Conservation (phyloP, 2,888 invertebrate genomes). For the Isoperla grammatica region DNA sequence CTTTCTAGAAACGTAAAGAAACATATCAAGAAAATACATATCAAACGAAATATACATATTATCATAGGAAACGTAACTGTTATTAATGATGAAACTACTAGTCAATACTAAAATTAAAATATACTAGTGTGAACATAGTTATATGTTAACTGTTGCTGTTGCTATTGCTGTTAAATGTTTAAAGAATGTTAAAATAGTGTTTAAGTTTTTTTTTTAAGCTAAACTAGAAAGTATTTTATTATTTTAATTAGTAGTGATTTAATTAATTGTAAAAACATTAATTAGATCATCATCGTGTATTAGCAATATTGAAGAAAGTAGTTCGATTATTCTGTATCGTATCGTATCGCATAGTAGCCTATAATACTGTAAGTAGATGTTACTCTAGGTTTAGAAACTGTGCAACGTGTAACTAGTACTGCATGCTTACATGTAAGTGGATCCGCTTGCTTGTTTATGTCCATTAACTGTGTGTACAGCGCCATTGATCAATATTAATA, state of each 20-base stretch:
- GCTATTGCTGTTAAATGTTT: conserved; percentile 9
- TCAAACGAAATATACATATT: not conserved
- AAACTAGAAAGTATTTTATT: conserved; percentile 12
- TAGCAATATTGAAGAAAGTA: conserved; percentile 43
- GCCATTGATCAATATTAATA: too few relatives aligned
- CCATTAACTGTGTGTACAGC: too few relatives aligned
- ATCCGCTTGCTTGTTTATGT: too few relatives aligned
- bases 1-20: not conserved
- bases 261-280: conserved; percentile 28
- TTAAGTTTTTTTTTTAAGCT: conserved; percentile 21
- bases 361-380: conserved; percentile 7
- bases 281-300: conserved; percentile 42
- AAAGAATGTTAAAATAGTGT: conserved; percentile 1
- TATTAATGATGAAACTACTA: conserved; percentile 6
- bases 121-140: not conserved
- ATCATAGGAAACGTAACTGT: not conserved
- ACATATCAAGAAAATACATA: not conserved
- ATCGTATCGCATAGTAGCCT: too few relatives aligned
- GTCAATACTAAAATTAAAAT: not conserved
- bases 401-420: too few relatives aligned
- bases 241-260: conserved; percentile 17
- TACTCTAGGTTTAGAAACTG: not conserved
- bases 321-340: conserved; percentile 13
- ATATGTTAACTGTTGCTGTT: not conserved
- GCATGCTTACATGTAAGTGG: too few relatives aligned